These are phyloP conservation scores for Erythrolamprus reginae DNA, from an alignment of 2,113 vertebrate genomes.

Conservation along the genomic window DNA sequence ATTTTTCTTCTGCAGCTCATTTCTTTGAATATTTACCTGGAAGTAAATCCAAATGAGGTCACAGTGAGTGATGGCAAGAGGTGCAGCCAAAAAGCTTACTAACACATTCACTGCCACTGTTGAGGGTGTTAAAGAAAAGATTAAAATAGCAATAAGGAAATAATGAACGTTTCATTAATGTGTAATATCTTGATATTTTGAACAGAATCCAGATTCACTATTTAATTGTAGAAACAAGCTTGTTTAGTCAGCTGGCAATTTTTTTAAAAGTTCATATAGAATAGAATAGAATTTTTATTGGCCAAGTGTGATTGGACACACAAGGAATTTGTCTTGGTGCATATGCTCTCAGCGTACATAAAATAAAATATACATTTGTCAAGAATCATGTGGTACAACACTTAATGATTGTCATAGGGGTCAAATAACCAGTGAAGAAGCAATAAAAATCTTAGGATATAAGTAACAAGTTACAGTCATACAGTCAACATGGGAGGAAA, in stretches of 20 bases:
- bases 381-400: no score
- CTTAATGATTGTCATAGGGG: no score
- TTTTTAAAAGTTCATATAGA: no score
- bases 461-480: no score
- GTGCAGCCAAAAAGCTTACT: not conserved
- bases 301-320: no score
- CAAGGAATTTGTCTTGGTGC: no score
- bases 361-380: no score
- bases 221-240: not conserved
- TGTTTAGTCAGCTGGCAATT: not conserved
- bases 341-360: no score
- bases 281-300: no score
- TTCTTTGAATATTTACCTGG: not conserved
- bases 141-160: not conserved
- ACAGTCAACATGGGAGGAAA: no score
- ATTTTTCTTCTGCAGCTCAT: not conserved
- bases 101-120: not conserved
- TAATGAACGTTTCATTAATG: not conserved
- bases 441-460: no score
- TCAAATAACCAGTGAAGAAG: no score
- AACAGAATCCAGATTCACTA: not conserved
- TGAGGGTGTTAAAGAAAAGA: not conserved
- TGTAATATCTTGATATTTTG: not conserved
- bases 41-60: not conserved
- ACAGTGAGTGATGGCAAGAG: not conserved